A percentile compares a stretch with the other conserved stretches of the same genome.
Evolutionary conservation across 2,113 vertebrate species (phyloP).

Genomic region (Nanorana parkeri): DNA sequence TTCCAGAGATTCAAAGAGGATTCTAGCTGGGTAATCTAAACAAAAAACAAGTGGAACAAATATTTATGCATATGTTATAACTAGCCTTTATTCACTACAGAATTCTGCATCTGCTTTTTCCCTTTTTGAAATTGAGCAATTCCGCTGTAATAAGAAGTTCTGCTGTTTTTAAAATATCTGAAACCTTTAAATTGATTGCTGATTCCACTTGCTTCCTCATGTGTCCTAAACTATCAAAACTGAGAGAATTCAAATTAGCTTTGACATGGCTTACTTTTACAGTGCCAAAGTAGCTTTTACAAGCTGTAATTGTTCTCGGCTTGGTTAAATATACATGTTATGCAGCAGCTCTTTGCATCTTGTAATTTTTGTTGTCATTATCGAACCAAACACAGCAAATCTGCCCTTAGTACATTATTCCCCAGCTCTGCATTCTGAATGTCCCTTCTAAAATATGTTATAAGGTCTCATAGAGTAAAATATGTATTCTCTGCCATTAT

Average conservation of each 20-base stretch:
- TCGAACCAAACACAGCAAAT: conserved; percentile 6
- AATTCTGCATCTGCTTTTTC: no score
- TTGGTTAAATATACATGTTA: conserved; percentile 32
- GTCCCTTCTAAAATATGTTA: no score
- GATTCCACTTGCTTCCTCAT: conserved; percentile 44
- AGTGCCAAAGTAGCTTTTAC: conserved; percentile 37
- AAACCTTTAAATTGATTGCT: conserved; percentile 49
- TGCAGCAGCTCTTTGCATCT: conserved; percentile 21
- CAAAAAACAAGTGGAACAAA: not conserved
- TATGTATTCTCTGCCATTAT: no score
- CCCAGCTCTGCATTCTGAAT: no score
- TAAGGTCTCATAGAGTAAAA: no score
- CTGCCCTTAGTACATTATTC: not conserved
- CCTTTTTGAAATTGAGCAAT: conserved; percentile 22
- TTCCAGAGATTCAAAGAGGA: not conserved
- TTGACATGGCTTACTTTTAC: conserved; percentile 47
- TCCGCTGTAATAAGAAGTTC: conserved; percentile 29
- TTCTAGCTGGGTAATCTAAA: not conserved
- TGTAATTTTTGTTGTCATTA: conserved; percentile 9
- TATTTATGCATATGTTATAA: not conserved
- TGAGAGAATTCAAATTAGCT: conserved; percentile 43
- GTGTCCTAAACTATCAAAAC: conserved; percentile 51
- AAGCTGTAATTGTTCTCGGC: conserved; percentile 44
- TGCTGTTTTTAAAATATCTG: conserved; percentile 41
- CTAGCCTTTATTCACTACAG: not conserved